These are phyloP conservation scores for Nothoprocta pentlandii DNA, from an alignment of 2,113 vertebrate genomes.

Conservation along the genomic window DNA sequence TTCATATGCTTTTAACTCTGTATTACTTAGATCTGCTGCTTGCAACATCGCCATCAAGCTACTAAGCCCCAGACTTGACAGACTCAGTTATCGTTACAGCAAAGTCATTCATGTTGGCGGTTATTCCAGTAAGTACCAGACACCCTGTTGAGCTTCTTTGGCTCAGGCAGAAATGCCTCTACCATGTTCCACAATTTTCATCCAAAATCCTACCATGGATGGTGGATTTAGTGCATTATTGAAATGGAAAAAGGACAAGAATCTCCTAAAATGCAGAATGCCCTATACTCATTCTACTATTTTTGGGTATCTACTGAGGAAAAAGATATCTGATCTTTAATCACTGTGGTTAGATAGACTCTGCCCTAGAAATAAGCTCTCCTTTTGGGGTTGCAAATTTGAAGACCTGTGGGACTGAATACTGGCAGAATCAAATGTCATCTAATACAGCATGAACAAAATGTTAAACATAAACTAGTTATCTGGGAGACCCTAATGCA, in stretches of 20 bases:
- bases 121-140: constrained; percentile 79
- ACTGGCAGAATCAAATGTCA: not conserved
- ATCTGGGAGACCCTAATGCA: not conserved
- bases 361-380: not conserved
- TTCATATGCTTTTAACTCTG: not conserved
- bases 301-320: not conserved
- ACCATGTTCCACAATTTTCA: not conserved
- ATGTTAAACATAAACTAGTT: not conserved
- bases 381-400: not conserved
- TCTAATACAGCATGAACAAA: not conserved
- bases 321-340: not conserved
- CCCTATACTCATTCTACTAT: not conserved
- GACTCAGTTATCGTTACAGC: constrained; percentile 82
- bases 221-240: not conserved
- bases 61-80: constrained; percentile 79
- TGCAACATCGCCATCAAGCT: constrained; percentile 85
- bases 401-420: not conserved
- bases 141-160: not conserved
- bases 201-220: not conserved
- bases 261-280: not conserved
- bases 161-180: not conserved
- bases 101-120: constrained; percentile 77
- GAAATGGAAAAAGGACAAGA: not conserved
- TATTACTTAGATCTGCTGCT: constrained; percentile 78
- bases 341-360: not conserved